A percentile compares a stretch with the other conserved stretches of the same genome.
Evolutionary conservation across 2,797 vertebrate genomes (phyloP).

Genomic region (Amphiprion clarkii): DNA sequence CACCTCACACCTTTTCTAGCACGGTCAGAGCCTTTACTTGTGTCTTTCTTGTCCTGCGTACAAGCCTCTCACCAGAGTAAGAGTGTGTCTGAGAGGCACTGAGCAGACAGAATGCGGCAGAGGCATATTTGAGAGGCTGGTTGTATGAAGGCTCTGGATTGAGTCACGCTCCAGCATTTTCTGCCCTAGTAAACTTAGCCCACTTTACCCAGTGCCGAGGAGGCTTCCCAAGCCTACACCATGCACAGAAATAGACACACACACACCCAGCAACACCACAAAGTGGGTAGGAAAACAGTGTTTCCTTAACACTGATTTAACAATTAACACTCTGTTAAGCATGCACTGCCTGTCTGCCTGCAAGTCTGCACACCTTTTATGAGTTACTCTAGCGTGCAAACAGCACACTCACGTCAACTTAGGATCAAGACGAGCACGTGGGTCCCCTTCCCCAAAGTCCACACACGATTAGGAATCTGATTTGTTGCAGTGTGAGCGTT

Average conservation of each 20-base stretch:
- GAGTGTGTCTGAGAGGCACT: conserved; percentile 51
- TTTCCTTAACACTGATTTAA: conserved; percentile 56
- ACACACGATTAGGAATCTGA: conserved; percentile 59
- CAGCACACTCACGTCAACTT: conserved; percentile 52
- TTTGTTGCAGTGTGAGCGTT: conserved; percentile 61
- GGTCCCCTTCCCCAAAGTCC: conserved; percentile 44
- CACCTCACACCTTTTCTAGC: conserved; percentile 14
- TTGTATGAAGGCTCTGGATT: conserved; percentile 73
- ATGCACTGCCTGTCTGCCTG: conserved; percentile 22
- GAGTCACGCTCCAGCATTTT: conserved; percentile 84
- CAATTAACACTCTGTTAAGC: conserved; percentile 60
- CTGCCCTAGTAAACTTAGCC: conserved; percentile 86
- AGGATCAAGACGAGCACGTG: conserved; percentile 59
- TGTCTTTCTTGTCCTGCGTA: conserved; percentile 55
- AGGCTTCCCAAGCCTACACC: conserved; percentile 54
- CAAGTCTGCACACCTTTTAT: conserved; percentile 33
- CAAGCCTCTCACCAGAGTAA: conserved; percentile 34
- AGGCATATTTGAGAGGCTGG: conserved; percentile 79
- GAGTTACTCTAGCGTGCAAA: conserved; percentile 61
- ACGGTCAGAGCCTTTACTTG: conserved; percentile 7
- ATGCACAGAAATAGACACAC: conserved; percentile 60
- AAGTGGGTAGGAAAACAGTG: conserved; percentile 42
- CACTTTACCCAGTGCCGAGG: conserved; percentile 75
- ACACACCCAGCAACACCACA: conserved; percentile 22
- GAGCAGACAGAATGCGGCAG: conserved; percentile 72